Evolutionary conservation across 2,113 vertebrate species (phyloP).

Genomic region (Corythoichthys intestinalis): DNA sequence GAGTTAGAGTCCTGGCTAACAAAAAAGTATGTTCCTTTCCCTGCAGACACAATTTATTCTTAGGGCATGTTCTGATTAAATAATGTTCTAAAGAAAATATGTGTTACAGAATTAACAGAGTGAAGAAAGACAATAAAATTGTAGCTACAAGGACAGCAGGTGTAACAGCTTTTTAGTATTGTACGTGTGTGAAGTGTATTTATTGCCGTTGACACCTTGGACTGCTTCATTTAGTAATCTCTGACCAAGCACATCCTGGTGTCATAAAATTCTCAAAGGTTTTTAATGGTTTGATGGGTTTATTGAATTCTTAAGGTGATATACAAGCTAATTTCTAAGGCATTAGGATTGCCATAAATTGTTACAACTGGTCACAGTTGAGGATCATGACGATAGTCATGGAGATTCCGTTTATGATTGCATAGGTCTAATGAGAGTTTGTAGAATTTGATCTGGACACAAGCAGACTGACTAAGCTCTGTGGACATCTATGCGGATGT

Average conservation of each 20-base stretch:
- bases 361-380: constrained; percentile 9
- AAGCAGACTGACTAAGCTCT: no score
- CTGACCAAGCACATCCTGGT: background rate
- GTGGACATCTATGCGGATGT: no score
- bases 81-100: background rate
- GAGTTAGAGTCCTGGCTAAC: background rate
- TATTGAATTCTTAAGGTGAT: background rate
- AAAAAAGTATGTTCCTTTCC: background rate
- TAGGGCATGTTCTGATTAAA: background rate
- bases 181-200: background rate
- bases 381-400: constrained; percentile 7
- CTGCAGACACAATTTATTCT: background rate
- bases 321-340: background rate
- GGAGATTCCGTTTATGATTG: constrained; percentile 11
- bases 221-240: background rate
- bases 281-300: background rate
- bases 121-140: background rate
- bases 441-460: no score
- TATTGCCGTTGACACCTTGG: background rate
- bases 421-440: no score
- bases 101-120: background rate
- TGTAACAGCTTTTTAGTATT: background rate
- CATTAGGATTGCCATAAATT: background rate
- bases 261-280: background rate
- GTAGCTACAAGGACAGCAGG: background rate